Conservation (phyloP, 2,113 vertebrate genomes). For the Phylloscopus whistleri region DNA sequence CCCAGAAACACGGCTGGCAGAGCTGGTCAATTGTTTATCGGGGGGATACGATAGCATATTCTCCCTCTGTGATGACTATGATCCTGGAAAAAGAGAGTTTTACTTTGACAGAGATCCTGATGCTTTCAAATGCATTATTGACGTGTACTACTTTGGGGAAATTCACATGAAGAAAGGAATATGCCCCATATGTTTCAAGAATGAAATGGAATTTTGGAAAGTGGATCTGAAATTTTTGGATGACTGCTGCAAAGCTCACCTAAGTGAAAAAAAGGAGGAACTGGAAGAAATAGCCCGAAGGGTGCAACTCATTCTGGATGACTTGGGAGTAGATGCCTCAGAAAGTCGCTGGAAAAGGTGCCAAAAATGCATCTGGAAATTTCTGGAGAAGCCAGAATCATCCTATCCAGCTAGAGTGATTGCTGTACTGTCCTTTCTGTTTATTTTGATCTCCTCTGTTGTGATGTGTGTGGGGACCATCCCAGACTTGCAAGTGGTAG, state of each 20-base stretch:
- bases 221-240: slow-evolving; percentile 90
- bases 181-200: slow-evolving; percentile 95
- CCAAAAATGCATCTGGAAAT: slow-evolving; percentile 88
- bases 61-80: slow-evolving; percentile 95
- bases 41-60: slow-evolving; percentile 84
- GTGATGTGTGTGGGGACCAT: slow-evolving; percentile 97
- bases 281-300: slow-evolving; percentile 90
- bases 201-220: slow-evolving; percentile 99
- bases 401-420: slow-evolving; percentile 86
- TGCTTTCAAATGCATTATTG: slow-evolving; percentile 92
- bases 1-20: slow-evolving; percentile 91
- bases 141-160: slow-evolving; percentile 92
- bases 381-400: slow-evolving; percentile 95
- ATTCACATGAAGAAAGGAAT: slow-evolving; percentile 96
- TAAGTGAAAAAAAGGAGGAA: slow-evolving; percentile 92
- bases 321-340: slow-evolving; percentile 80
- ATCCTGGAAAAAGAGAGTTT: slow-evolving; percentile 88
- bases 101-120: slow-evolving; percentile 98
- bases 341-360: slow-evolving; percentile 81
- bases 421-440: slow-evolving; percentile 90
- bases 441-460: slow-evolving; percentile 87
- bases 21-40: slow-evolving; percentile 82
- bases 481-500: slow-evolving; percentile 89
- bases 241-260: slow-evolving; percentile 91
- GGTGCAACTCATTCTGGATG: slow-evolving; percentile 91